Percentiles rank a stretch among this genome's conserved stretches.
phyloP scores from a whole-genome alignment of 2,888 invertebrate species.

The Drosophila infuscata region DNA sequence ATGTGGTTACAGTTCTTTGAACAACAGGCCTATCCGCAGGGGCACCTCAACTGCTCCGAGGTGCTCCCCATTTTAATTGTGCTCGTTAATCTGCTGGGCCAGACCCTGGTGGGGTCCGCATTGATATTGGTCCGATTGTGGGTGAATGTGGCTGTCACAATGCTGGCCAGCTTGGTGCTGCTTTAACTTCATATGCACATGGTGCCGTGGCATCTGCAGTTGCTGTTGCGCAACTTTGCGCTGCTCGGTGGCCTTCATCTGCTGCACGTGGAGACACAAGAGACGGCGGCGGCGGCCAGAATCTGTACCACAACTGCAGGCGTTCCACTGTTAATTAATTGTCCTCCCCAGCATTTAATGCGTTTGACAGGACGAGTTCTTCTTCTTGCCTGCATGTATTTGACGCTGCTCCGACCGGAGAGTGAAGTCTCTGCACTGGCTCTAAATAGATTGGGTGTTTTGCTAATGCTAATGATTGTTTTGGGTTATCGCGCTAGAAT shows the following conservation, averaged over 20 bases:
- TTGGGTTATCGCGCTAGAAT: conserved; percentile 43
- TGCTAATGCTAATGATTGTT: conserved; percentile 36
- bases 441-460: conserved; percentile 22
- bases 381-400: conserved; percentile 36
- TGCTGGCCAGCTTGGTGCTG: conserved; percentile 32
- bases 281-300: background rate
- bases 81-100: conserved; percentile 31
- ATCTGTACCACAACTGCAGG: conserved; percentile 23
- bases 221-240: conserved; percentile 35
- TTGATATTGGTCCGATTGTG: conserved; percentile 19
- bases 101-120: conserved; percentile 32
- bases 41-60: conserved; percentile 22
- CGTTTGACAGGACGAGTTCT: conserved; percentile 37
- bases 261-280: conserved; percentile 38
- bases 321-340: conserved; percentile 19
- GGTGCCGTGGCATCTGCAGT: conserved; percentile 15
- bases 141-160: conserved; percentile 27
- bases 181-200: conserved; percentile 28
- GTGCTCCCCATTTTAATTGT: conserved; percentile 8
- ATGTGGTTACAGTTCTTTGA: conserved; percentile 36
- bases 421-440: background rate
- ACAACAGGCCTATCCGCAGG: conserved; percentile 19
- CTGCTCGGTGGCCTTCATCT: conserved; percentile 39
- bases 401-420: conserved; percentile 30
- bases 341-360: conserved; percentile 37